Percentiles rank a stretch among this genome's conserved stretches.
Conservation (phyloP, 2,797 vertebrate species). For the Catostomus latipinnis region DNA sequence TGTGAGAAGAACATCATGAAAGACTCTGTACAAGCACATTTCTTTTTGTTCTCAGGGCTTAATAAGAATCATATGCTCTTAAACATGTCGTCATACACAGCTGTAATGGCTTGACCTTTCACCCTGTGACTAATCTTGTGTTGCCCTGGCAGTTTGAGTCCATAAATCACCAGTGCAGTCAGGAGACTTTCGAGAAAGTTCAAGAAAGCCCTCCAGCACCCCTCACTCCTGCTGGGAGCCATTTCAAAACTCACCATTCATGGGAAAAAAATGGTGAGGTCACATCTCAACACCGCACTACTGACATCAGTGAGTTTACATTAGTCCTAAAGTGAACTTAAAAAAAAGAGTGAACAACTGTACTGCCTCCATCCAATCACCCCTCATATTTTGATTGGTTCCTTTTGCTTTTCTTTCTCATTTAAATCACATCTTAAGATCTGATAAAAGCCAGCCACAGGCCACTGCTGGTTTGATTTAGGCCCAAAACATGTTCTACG, state of each 20-base stretch:
- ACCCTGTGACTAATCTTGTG: constrained; percentile 79
- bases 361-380: constrained; percentile 64
- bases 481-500: background rate
- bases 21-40: constrained; percentile 56
- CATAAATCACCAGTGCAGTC: constrained; percentile 76
- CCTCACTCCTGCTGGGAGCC: constrained; percentile 65
- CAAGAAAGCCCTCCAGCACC: constrained; percentile 63
- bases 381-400: constrained; percentile 4
- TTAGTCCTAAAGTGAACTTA: constrained; percentile 60
- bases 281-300: constrained; percentile 58
- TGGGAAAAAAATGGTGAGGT: constrained; percentile 69
- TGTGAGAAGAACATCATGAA: constrained; percentile 16
- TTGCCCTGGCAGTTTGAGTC: constrained; percentile 72
- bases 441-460: constrained; percentile 15
- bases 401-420: background rate
- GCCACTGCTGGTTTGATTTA: background rate
- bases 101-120: constrained; percentile 79
- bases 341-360: constrained; percentile 56
- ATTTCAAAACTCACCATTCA: constrained; percentile 63
- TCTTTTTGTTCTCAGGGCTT: constrained; percentile 49
- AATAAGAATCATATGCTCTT: constrained; percentile 74
- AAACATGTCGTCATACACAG: constrained; percentile 76
- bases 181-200: constrained; percentile 68
- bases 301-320: constrained; percentile 60
- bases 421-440: background rate